phyloP scores from a whole-genome alignment of 2,797 vertebrate genomes.

The Adrianichthys oophorus region DNA sequence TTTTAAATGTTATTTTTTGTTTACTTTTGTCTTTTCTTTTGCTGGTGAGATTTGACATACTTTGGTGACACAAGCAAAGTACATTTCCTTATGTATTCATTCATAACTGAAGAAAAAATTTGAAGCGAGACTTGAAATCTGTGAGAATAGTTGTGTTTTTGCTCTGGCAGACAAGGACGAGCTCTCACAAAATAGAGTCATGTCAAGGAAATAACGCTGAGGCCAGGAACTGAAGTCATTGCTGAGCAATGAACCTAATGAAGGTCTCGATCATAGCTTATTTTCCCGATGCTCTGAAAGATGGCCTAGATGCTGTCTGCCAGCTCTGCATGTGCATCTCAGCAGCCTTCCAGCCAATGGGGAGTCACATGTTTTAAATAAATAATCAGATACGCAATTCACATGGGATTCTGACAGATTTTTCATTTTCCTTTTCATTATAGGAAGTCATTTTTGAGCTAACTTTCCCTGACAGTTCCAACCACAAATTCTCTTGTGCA shows the following conservation, averaged over 20 bases:
- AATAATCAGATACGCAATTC: conserved; percentile 19
- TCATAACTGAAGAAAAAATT: too few species aligned
- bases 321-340: conserved; percentile 8
- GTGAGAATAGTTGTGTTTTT: not conserved
- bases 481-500: conserved; percentile 44
- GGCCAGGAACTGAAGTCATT: conserved; percentile 25
- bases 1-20: too few species aligned
- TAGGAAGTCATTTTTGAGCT: conserved; percentile 48
- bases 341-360: conserved; percentile 17
- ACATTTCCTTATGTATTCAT: too few species aligned
- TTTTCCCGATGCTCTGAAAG: conserved; percentile 8
- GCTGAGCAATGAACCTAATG: not conserved
- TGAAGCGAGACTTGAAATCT: too few species aligned
- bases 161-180: conserved; percentile 20
- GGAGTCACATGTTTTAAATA: conserved; percentile 35
- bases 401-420: conserved; percentile 23
- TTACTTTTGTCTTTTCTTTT: too few species aligned
- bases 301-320: conserved; percentile 12
- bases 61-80: too few species aligned
- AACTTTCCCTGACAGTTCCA: conserved; percentile 43
- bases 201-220: conserved; percentile 23
- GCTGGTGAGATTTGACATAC: too few species aligned
- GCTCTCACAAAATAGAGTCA: conserved; percentile 18
- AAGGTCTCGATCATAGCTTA: conserved; percentile 5
- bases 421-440: conserved; percentile 44